A percentile compares a stretch with the other conserved stretches of the same genome.
Conservation (phyloP, 2,888 invertebrate species). For the Heliconius aoede region DNA sequence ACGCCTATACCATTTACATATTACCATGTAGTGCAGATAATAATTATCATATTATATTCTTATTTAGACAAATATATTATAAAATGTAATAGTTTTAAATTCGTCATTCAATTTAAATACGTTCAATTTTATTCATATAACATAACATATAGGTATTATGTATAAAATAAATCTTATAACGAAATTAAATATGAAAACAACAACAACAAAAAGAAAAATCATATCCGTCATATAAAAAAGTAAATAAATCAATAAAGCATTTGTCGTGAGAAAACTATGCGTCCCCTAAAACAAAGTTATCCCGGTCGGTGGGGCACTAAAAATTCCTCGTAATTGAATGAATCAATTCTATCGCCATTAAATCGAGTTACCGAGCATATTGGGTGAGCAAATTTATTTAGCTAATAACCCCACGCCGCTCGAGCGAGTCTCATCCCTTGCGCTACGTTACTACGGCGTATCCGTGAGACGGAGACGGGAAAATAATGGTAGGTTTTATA, state of each 20-base stretch:
- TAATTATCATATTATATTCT: not conserved
- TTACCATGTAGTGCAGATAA: slow-evolving; percentile 26
- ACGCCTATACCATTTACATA: slow-evolving; percentile 48
- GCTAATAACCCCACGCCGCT: slow-evolving; percentile 74
- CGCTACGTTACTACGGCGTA: no score
- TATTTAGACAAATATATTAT: not conserved
- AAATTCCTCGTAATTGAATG: slow-evolving; percentile 84
- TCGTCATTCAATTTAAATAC: no score
- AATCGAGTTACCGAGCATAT: slow-evolving; percentile 84
- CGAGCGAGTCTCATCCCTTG: slow-evolving; percentile 66
- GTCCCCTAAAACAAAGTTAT: slow-evolving; percentile 80
- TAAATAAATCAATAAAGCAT: slow-evolving; percentile 64
- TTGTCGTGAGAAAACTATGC: slow-evolving; percentile 77
- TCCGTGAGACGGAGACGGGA: slow-evolving; percentile 50
- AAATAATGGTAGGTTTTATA: slow-evolving; percentile 36
- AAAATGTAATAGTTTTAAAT: not conserved
- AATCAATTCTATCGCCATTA: slow-evolving; percentile 84
- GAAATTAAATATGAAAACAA: not conserved
- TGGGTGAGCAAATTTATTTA: slow-evolving; percentile 83
- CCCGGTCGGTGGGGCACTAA: slow-evolving; percentile 78
- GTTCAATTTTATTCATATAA: no score
- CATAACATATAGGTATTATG: no score
- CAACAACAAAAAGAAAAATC: not conserved
- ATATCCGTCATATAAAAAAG: slow-evolving; percentile 7
- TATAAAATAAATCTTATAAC: no score